phyloP scores from a whole-genome alignment of 1,140 invertebrate genomes.

The Cyphomyrmex costatus region DNA sequence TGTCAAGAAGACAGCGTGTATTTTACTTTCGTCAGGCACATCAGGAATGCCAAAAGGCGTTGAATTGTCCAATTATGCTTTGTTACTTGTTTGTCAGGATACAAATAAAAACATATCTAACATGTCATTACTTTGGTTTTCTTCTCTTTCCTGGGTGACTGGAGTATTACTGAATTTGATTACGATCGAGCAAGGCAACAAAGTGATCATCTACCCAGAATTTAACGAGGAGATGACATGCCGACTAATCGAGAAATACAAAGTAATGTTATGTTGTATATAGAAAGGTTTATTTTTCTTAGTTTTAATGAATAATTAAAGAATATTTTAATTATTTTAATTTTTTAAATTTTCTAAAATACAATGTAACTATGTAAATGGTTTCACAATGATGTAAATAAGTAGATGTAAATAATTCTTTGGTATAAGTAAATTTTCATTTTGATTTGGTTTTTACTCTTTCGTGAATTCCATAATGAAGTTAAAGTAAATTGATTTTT shows the following conservation, averaged over 20 bases:
- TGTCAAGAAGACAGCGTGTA: slow-evolving; percentile 67
- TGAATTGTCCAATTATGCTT: slow-evolving; percentile 88
- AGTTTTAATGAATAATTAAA: not conserved
- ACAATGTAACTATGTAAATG: not conserved
- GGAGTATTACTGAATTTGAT: slow-evolving; percentile 47
- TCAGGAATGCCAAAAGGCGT: slow-evolving; percentile 93
- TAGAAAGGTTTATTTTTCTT: too few relatives aligned
- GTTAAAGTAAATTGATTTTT: not conserved
- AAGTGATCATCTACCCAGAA: slow-evolving; percentile 84
- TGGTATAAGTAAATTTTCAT: not conserved
- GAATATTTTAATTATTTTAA: not conserved
- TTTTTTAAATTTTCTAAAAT: not conserved
- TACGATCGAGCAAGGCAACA: slow-evolving; percentile 78
- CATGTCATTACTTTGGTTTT: slow-evolving; percentile 65
- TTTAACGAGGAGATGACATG: slow-evolving; percentile 88
- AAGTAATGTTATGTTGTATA: slow-evolving; percentile 65
- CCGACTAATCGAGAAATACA: slow-evolving; percentile 85
- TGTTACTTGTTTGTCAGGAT: not conserved
- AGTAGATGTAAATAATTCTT: not conserved
- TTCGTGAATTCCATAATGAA: not conserved
- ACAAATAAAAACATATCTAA: not conserved
- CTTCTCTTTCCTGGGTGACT: slow-evolving; percentile 78
- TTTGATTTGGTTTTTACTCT: not conserved
- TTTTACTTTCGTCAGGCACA: slow-evolving; percentile 90
- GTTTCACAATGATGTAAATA: too few relatives aligned